A percentile compares a stretch with the other conserved stretches of the same genome.
Conservation (phyloP, 2,888 invertebrate species). For the Aphidius colemani region DNA sequence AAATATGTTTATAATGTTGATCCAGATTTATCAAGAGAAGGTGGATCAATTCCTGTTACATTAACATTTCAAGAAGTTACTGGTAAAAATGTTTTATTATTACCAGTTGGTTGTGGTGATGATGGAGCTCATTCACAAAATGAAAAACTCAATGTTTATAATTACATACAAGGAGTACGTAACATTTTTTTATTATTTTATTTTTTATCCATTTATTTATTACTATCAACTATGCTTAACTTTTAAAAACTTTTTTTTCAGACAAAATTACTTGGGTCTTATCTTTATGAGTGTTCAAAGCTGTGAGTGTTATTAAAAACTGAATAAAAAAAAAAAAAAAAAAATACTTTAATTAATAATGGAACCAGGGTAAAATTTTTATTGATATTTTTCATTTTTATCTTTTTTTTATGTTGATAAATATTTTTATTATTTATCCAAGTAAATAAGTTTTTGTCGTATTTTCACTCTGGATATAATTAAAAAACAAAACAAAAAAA, state of each 20-base stretch:
- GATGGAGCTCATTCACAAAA: conserved; percentile 99
- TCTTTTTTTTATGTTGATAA: too few relatives aligned
- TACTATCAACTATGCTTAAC: not conserved
- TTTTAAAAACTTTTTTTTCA: conserved; percentile 61
- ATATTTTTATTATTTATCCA: too few relatives aligned
- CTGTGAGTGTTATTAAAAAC: conserved; percentile 46
- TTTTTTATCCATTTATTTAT: conserved; percentile 21
- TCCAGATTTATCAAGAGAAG: conserved; percentile 95
- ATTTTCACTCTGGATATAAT: too few relatives aligned
- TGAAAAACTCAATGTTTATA: conserved; percentile 91
- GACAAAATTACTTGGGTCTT: conserved; percentile 91
- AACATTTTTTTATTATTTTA: not conserved
- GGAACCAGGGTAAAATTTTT: conserved; percentile 18
- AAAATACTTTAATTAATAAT: conserved; percentile 1
- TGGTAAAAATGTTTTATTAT: conserved; percentile 88
- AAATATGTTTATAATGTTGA: conserved; percentile 85
- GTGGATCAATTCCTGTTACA: conserved; percentile 97
- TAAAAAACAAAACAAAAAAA: too few relatives aligned
- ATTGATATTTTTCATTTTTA: not conserved
- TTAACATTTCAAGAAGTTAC: conserved; percentile 91
- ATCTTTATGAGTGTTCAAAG: conserved; percentile 78
- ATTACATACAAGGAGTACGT: conserved; percentile 92
- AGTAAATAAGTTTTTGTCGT: too few relatives aligned
- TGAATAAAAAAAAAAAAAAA: not conserved
- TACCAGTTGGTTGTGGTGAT: conserved; percentile 94